Conservation (phyloP, 2,797 vertebrate genomes). For the Pseudochaenichthys georgianus region DNA sequence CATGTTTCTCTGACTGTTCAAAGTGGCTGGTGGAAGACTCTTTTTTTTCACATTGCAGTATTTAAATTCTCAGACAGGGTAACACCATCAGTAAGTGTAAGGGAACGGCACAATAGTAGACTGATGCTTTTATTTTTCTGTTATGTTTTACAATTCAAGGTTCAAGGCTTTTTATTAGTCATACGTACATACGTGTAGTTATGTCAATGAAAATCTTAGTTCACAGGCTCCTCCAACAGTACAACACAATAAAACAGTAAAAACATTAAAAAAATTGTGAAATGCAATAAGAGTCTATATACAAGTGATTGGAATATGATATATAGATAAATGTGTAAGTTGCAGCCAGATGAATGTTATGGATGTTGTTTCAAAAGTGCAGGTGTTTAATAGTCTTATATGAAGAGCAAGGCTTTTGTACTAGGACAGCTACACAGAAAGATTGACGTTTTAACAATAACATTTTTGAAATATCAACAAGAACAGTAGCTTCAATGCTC, state of each 20-base stretch:
- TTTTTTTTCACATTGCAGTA: conserved; percentile 44
- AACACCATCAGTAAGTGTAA: conserved; percentile 16
- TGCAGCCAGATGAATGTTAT: too few species aligned
- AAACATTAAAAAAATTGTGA: too few species aligned
- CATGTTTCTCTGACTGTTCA: conserved; percentile 38
- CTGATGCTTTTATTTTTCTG: conserved; percentile 29
- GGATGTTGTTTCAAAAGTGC: too few species aligned
- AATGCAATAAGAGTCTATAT: too few species aligned
- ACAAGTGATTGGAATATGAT: too few species aligned
- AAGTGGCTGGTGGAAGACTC: conserved; percentile 38
- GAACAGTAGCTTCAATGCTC: neutral
- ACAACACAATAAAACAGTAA: too few species aligned
- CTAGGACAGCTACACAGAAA: neutral
- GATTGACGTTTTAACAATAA: neutral
- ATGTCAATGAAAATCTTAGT: too few species aligned
- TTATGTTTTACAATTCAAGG: conserved; percentile 1
- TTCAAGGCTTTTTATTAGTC: too few species aligned
- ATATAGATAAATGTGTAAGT: too few species aligned
- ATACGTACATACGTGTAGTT: too few species aligned
- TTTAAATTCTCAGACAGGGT: conserved; percentile 31
- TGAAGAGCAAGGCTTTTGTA: conserved; percentile 25
- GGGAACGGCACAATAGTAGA: conserved; percentile 26
- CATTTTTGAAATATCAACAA: too few species aligned
- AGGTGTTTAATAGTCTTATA: neutral
- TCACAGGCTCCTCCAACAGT: too few species aligned